These are phyloP conservation scores for Callionymus lyra DNA, from an alignment of 2,113 vertebrate genomes.

Conservation along the genomic window DNA sequence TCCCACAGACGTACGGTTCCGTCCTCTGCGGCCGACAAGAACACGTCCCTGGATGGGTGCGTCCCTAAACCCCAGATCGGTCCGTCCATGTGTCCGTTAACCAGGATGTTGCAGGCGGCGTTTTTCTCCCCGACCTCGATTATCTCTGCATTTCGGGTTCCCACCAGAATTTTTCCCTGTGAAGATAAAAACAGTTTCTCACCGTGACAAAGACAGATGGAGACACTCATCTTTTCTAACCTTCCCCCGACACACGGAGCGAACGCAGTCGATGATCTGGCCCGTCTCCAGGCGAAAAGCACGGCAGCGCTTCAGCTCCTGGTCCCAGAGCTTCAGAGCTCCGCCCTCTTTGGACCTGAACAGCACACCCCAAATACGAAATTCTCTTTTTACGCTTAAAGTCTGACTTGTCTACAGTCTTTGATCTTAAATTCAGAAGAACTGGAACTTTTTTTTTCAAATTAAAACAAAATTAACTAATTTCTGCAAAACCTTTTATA, in stretches of 20 bases:
- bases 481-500: no score
- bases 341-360: conserved; percentile 92
- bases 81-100: conserved; percentile 91
- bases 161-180: conserved; percentile 92
- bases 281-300: conserved; percentile 91
- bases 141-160: conserved; percentile 91
- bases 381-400: no score
- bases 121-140: conserved; percentile 97
- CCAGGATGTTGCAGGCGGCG: conserved; percentile 87
- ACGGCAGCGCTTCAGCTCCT: conserved; percentile 88
- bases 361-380: conserved; percentile 7
- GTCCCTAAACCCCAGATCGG: conserved; percentile 89
- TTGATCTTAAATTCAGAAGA: no score
- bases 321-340: conserved; percentile 93
- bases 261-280: conserved; percentile 84
- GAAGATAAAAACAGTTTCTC: background rate
- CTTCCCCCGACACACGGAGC: conserved; percentile 89
- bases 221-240: conserved; percentile 51
- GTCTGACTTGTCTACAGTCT: no score
- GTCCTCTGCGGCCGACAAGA: conserved; percentile 92
- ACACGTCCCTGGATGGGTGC: conserved; percentile 85
- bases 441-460: no score
- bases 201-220: background rate
- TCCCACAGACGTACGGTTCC: conserved; percentile 96
- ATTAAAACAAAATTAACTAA: no score